phyloP scores from a whole-genome alignment of 2,113 vertebrate genomes.

The Otis tarda region DNA sequence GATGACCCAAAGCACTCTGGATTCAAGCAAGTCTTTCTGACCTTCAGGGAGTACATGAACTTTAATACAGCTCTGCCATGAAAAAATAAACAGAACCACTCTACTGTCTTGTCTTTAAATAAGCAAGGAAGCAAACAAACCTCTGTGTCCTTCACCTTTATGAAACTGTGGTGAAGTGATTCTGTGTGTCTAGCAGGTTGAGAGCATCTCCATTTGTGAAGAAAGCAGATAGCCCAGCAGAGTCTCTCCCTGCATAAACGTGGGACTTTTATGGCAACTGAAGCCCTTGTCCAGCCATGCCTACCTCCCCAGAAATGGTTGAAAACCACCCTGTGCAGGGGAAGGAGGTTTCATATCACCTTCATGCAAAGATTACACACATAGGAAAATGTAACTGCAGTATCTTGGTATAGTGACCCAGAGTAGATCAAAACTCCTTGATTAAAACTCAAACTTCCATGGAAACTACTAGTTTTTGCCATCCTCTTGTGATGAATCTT shows the following conservation, averaged over 20 bases:
- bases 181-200: background rate
- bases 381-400: background rate
- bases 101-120: background rate
- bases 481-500: background rate
- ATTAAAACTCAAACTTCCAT: background rate
- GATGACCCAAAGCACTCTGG: background rate
- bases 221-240: background rate
- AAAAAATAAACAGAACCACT: conserved; percentile 17
- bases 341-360: background rate
- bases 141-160: background rate
- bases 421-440: background rate
- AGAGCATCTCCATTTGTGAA: background rate
- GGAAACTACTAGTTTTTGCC: background rate
- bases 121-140: background rate
- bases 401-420: accelerated
- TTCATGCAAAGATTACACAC: background rate
- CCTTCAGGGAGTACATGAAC: background rate
- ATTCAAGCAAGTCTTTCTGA: background rate
- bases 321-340: background rate
- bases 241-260: background rate
- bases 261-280: background rate
- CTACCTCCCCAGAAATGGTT: background rate
- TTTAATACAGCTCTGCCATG: background rate
- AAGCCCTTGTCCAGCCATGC: background rate
- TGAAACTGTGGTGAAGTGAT: background rate